Conservation (phyloP, 2,113 vertebrate species). For the Hypocryptadius cinnamomeus region DNA sequence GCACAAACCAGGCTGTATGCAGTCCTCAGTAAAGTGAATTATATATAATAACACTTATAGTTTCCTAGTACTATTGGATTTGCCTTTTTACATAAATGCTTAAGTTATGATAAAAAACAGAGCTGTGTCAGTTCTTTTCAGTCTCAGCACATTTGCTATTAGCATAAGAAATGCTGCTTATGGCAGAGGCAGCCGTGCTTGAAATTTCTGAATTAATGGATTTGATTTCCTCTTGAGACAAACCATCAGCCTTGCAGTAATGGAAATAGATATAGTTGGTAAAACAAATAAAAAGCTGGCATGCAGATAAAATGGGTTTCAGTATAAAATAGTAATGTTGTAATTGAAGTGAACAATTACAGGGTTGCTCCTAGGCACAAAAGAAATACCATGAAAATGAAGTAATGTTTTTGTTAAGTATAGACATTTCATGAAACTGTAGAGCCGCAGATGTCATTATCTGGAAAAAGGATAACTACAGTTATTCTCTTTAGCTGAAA, state of each 20-base stretch:
- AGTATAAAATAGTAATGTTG: constrained; percentile 79
- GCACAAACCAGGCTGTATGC: constrained; percentile 41
- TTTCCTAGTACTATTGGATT: constrained; percentile 73
- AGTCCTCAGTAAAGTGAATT: constrained; percentile 69
- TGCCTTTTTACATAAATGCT: constrained; percentile 75
- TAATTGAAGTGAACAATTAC: constrained; percentile 80
- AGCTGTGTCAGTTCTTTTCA: constrained; percentile 70
- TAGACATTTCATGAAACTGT: constrained; percentile 63
- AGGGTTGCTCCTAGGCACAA: constrained; percentile 73
- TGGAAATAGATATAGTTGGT: constrained; percentile 82
- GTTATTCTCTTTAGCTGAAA: constrained; percentile 55
- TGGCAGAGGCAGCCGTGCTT: constrained; percentile 75
- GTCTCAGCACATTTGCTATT: constrained; percentile 74
- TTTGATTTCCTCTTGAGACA: constrained; percentile 82
- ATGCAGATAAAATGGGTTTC: constrained; percentile 78
- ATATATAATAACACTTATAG: constrained; percentile 69
- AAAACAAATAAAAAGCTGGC: constrained; percentile 81
- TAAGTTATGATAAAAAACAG: constrained; percentile 75
- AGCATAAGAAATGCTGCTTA: constrained; percentile 82
- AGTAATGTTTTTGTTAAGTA: constrained; percentile 74
- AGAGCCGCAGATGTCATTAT: constrained; percentile 64
- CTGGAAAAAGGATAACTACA: constrained; percentile 58
- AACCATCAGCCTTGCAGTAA: constrained; percentile 80
- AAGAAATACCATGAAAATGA: constrained; percentile 76
- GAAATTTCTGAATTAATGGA: constrained; percentile 85